Base-by-base conservation (phyloP, 2,888 invertebrate genomes). In the Digitonthophagus gazella region DNA sequence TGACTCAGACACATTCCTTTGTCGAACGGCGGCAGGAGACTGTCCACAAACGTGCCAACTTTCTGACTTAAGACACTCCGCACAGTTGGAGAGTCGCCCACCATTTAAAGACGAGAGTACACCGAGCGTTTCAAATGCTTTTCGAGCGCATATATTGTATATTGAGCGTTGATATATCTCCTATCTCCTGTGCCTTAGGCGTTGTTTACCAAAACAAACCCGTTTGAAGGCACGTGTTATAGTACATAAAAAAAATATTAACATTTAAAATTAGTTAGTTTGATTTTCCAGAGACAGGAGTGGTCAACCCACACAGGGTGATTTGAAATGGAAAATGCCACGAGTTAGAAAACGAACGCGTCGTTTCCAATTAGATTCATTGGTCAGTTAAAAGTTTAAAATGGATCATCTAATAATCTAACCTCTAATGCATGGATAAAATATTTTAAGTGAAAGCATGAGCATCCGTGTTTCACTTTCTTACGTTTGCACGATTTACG, bases 1-100 rank as follows among this genome's bases (percentile, higher is more conserved):
- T 77, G 76, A 76, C 76, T 77, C 75, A 74, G 77, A 75, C 78
- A 73, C 78, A 78, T 79, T 78, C 78, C 77, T 61, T n/a, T 73
- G 64, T 68, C 71, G 66, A 68, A 73, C 71, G 70, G 71, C 72
- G 71, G 72, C 69, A 72, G 72, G 72, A 74, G 71, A 76, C 76
- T 75, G 75, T 75, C 76, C 72, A 67, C 74, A 44, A 74, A 68
- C 70, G 72, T 72, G 73, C 72, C 72, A 72, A 72, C 71, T 70
- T 71, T 71, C 70, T 72, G 73, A 71, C 71, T 69, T 73, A 74
- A 72, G 71, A 71, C 69, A 72, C 19, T 11, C 22, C 19, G n/a
- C 71, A 44, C 28, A 44, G 28, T 44, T 44, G 2, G 28, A 44
- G 28, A 44, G 28, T 44, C 28, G 64, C 69, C 69, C 69, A 69